Conservation (phyloP, 1,140 invertebrate genomes). For the Drosophila auraria region DNA sequence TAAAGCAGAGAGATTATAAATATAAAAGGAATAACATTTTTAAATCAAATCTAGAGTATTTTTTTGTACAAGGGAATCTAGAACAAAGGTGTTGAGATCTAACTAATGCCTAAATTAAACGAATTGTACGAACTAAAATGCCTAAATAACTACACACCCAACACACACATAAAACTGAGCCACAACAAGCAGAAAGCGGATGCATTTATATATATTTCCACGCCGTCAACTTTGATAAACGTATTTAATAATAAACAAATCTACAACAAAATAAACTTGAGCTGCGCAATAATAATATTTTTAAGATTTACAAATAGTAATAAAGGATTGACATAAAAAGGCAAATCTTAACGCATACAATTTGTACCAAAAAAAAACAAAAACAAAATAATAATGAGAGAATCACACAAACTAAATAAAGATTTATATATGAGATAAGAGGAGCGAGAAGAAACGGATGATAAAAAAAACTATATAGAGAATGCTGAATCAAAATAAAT, state of each 20-base stretch:
- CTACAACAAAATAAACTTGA: constrained; percentile 53
- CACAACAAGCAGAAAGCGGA: constrained; percentile 67
- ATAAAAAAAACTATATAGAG: constrained; percentile 57
- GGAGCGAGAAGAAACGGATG: constrained; percentile 32
- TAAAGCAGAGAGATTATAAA: constrained; percentile 75
- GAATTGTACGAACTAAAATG: constrained; percentile 60
- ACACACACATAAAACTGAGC: constrained; percentile 45
- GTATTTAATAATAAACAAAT: constrained; percentile 54
- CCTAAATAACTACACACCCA: constrained; percentile 33
- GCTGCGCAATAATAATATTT: constrained; percentile 78
- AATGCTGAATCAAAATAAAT: constrained; percentile 79
- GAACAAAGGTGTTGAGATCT: constrained; percentile 31
- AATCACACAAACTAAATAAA: constrained; percentile 62
- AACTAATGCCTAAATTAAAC: constrained; percentile 45
- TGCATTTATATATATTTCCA: constrained; percentile 79
- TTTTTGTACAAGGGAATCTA: constrained; percentile 69
- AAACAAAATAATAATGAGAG: constrained; percentile 47
- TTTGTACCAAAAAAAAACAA: constrained; percentile 70
- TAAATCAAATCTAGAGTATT: constrained; percentile 78
- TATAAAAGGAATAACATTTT: constrained; percentile 69
- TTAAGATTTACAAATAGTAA: constrained; percentile 79
- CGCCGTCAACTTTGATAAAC: constrained; percentile 75
- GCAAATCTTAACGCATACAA: constrained; percentile 60
- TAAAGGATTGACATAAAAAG: constrained; percentile 44
- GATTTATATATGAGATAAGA: constrained; percentile 65